phyloP scores from a whole-genome alignment of 2,888 invertebrate species.

The Troides aeacus region DNA sequence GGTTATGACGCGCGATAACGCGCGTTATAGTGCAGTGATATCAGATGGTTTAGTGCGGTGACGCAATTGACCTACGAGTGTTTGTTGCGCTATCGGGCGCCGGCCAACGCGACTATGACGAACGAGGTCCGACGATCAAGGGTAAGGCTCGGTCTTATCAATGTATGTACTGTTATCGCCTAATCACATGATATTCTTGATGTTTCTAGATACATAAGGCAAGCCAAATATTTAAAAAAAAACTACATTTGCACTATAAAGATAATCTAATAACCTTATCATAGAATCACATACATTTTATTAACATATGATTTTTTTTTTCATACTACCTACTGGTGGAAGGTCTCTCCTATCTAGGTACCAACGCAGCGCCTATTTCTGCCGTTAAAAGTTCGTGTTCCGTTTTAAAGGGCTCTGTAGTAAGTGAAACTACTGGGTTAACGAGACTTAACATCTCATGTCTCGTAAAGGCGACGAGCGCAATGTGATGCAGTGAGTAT shows the following conservation, averaged over 20 bases:
- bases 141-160: conserved; percentile 45
- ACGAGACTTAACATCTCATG: no score
- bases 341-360: no score
- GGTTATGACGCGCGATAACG: conserved; percentile 26
- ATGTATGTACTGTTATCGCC: neutral
- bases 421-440: no score
- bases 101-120: conserved; percentile 49
- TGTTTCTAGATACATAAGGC: neutral
- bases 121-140: conserved; percentile 54
- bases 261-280: neutral
- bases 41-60: conserved; percentile 21
- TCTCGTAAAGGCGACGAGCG: no score
- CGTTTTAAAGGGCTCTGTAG: no score
- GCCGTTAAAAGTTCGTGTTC: no score
- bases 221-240: neutral
- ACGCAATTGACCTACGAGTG: conserved; percentile 34
- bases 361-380: no score
- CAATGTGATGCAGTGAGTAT: no score
- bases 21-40: conserved; percentile 28
- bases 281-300: neutral
- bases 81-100: conserved; percentile 41
- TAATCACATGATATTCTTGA: neutral
- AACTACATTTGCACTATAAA: neutral
- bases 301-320: no score
- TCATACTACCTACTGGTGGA: no score